Evolutionary conservation across 2,113 vertebrate genomes (phyloP).

Genomic region (Phocoena phocoena): DNA sequence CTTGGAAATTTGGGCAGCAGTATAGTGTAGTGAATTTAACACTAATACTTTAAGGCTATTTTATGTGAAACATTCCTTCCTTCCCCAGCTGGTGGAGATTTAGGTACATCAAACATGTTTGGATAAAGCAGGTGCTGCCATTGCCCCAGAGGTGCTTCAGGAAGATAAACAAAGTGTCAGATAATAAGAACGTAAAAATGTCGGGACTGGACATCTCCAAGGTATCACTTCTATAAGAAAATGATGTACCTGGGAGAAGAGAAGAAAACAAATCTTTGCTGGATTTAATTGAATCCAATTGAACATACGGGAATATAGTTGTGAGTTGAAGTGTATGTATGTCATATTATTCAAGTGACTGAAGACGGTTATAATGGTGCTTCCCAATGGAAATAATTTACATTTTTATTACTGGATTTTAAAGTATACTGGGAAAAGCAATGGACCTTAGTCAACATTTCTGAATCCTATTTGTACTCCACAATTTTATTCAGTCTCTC

Average conservation of each 20-base stretch:
- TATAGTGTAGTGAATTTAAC: neutral
- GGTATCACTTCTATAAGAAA: neutral
- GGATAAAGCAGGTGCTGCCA: neutral
- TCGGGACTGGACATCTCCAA: neutral
- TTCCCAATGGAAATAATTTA: neutral
- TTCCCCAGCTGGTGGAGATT: neutral
- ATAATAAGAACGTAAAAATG: neutral
- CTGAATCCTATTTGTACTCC: neutral
- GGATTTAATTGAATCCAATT: neutral
- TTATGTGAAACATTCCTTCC: neutral
- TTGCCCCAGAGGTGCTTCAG: neutral
- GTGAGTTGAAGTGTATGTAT: neutral
- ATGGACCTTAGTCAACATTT: neutral
- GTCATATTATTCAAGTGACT: neutral
- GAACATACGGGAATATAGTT: neutral
- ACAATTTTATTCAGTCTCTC: neutral
- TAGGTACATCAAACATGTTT: neutral
- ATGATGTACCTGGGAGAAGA: neutral
- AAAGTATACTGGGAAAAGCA: neutral
- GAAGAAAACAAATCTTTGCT: neutral
- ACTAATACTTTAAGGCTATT: neutral
- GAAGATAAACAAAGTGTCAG: neutral
- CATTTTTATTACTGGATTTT: neutral
- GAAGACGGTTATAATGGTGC: neutral
- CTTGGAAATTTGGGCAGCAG: neutral